A percentile compares a stretch with the other conserved stretches of the same genome.
Evolutionary conservation across 37 sponge, comb jelly and placozoan species (phyloP).

Genomic region (Theonella swinhoei): DNA sequence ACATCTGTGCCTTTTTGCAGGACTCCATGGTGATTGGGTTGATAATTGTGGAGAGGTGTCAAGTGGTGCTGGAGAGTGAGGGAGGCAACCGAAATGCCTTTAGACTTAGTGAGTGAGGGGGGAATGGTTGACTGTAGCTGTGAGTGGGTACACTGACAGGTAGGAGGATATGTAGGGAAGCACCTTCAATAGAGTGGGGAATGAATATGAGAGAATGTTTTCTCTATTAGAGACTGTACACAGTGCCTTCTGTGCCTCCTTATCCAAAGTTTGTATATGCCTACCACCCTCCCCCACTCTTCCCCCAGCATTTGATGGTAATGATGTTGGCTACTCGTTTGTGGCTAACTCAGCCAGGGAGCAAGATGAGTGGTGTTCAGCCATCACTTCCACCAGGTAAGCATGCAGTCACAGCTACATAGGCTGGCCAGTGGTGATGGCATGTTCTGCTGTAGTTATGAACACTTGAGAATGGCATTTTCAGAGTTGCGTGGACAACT

Average conservation of each 20-base stretch:
- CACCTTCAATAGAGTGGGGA: too few species aligned
- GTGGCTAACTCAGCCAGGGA: constrained; percentile 67
- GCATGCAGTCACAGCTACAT: neutral
- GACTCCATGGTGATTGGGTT: constrained; percentile 44
- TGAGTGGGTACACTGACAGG: too few species aligned
- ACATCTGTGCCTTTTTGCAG: constrained; percentile 1
- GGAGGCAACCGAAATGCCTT: constrained; percentile 65
- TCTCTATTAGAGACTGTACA: too few species aligned
- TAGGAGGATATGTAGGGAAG: too few species aligned
- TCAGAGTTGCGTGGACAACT: constrained; percentile 73
- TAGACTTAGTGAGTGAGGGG: constrained; percentile 37
- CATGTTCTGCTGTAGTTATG: constrained; percentile 42
- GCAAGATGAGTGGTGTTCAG: constrained; percentile 68
- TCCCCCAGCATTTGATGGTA: constrained; percentile 73
- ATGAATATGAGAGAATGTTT: too few species aligned
- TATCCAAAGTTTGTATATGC: too few species aligned
- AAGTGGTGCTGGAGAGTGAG: constrained; percentile 52
- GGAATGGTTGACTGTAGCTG: too few species aligned
- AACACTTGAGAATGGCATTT: constrained; percentile 59
- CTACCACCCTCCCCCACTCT: too few species aligned
- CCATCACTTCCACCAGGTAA: constrained; percentile 49
- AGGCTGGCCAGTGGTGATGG: neutral
- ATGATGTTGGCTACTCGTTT: constrained; percentile 46
- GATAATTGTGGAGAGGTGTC: constrained; percentile 62
- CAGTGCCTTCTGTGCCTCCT: too few species aligned